Percentiles rank a stretch among this genome's conserved stretches.
These are phyloP conservation scores for Phalanger gymnotis DNA, from an alignment of 2,797 vertebrate species.

Conservation along the genomic window DNA sequence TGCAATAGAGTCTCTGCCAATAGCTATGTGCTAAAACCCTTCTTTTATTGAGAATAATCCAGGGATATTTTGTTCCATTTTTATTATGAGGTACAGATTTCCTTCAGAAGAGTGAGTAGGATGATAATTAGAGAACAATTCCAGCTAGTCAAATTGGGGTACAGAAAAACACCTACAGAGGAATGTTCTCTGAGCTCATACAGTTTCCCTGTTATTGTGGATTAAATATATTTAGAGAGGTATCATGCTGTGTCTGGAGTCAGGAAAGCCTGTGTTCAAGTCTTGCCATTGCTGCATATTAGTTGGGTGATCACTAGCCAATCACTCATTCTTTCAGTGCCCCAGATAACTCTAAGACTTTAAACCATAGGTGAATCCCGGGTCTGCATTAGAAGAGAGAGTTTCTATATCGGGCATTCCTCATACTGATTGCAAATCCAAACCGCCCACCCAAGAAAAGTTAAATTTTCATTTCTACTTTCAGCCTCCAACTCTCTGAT, in stretches of 20 bases:
- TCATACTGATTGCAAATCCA: background rate
- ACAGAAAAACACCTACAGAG: background rate
- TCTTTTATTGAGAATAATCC: background rate
- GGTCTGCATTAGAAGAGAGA: background rate
- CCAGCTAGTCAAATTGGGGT: constrained; percentile 41
- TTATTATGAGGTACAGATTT: constrained; percentile 52
- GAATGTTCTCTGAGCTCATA: constrained; percentile 32
- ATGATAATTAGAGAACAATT: constrained; percentile 35
- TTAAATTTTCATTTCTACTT: background rate
- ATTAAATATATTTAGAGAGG: background rate
- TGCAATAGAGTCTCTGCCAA: background rate
- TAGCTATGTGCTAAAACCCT: background rate
- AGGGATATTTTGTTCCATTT: constrained; percentile 11
- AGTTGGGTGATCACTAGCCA: background rate
- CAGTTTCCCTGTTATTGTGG: background rate
- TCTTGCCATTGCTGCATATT: background rate
- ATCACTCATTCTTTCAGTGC: background rate
- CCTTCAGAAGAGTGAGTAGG: constrained; percentile 22
- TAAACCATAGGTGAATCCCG: background rate
- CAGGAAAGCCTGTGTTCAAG: background rate
- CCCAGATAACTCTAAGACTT: background rate
- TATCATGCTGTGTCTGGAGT: background rate
- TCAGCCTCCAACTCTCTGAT: background rate
- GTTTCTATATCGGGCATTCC: background rate
- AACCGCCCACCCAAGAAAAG: background rate